A percentile compares a stretch with the other conserved stretches of the same genome.
Evolutionary conservation across 2,797 vertebrate species (phyloP).

Genomic region (Gadopsis bispinosus): DNA sequence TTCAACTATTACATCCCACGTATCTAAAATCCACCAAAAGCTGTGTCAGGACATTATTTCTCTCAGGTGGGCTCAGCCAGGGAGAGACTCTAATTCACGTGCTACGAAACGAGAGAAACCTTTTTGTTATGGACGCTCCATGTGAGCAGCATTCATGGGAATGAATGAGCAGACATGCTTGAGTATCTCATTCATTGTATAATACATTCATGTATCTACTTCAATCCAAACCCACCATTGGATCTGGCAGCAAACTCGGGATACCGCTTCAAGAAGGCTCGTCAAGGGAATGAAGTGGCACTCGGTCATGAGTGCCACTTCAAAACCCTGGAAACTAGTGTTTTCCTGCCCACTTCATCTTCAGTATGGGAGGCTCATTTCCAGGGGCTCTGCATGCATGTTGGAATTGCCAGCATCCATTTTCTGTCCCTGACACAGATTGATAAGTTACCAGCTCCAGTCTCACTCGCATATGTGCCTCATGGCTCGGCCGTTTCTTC

Average conservation of each 20-base stretch:
- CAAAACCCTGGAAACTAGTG: constrained; percentile 60
- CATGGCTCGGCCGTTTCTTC: not conserved
- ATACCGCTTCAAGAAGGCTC: constrained; percentile 50
- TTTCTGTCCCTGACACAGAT: constrained; percentile 42
- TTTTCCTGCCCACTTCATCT: constrained; percentile 73
- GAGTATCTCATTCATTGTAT: constrained; percentile 44
- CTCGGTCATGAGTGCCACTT: constrained; percentile 68
- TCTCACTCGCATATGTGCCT: constrained; percentile 10
- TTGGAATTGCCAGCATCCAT: constrained; percentile 40
- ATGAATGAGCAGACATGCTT: constrained; percentile 39
- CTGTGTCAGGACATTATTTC: not conserved
- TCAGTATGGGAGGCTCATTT: constrained; percentile 58
- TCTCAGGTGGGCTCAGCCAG: not conserved
- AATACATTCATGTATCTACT: constrained; percentile 45
- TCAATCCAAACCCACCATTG: constrained; percentile 43
- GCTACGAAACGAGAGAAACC: not conserved
- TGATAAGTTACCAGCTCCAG: constrained; percentile 30
- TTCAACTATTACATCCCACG: not conserved
- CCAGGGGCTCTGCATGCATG: constrained; percentile 53
- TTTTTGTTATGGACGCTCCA: not conserved
- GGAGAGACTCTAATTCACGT: not conserved
- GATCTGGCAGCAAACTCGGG: constrained; percentile 52
- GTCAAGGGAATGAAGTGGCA: constrained; percentile 62
- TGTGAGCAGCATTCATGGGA: constrained; percentile 17
- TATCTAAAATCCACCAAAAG: not conserved